phyloP scores from a whole-genome alignment of 2,797 vertebrate genomes.

The Falco cherrug region DNA sequence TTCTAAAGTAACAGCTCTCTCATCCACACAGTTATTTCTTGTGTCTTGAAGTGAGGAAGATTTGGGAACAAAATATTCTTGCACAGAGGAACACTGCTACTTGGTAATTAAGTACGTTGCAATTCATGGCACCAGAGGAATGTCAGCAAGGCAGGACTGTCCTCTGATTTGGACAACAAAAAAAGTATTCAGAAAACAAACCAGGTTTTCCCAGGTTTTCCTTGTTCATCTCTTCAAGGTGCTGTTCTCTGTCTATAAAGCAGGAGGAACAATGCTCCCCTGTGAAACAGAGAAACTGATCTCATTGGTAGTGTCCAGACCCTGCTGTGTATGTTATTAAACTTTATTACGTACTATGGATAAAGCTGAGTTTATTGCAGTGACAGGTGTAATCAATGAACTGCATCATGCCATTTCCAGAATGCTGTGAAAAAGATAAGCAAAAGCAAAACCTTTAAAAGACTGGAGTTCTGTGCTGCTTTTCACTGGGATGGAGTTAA shows the following conservation, averaged over 20 bases:
- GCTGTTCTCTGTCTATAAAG: background rate
- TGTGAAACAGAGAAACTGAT: background rate
- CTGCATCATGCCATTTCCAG: background rate
- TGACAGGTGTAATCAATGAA: background rate
- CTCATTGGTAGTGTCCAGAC: background rate
- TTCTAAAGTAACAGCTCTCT: slow-evolving; percentile 23
- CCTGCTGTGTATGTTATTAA: background rate
- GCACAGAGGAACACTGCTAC: background rate
- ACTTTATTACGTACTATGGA: background rate
- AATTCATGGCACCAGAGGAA: background rate
- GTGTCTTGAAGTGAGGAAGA: background rate
- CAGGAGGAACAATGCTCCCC: background rate
- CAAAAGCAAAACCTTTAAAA: background rate
- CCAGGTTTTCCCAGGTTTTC: background rate
- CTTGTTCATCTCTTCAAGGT: background rate
- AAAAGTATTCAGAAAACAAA: background rate
- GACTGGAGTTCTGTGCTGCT: background rate
- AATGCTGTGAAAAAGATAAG: background rate
- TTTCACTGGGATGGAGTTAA: background rate
- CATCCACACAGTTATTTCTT: background rate
- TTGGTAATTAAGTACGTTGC: slow-evolving; percentile 1
- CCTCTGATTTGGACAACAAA: background rate
- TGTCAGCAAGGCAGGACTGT: background rate
- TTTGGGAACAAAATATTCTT: slow-evolving; percentile 49
- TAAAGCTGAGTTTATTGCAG: background rate